Percentiles rank a stretch among this genome's conserved stretches.
Conservation (phyloP, 2,888 invertebrate species). For the Acanthosepion lycidas region DNA sequence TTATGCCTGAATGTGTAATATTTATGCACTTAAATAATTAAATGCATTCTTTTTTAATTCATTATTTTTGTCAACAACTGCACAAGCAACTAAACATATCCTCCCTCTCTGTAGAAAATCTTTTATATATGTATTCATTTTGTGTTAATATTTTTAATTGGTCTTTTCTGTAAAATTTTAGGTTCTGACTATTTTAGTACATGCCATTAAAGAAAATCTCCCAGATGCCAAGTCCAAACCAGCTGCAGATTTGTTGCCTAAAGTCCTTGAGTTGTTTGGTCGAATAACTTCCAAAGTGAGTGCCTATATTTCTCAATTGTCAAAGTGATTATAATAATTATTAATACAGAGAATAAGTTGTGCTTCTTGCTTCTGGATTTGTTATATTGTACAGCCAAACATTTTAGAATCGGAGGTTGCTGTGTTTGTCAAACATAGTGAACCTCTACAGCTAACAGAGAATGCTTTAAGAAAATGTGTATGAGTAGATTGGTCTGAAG, state of each 20-base stretch:
- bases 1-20: no score
- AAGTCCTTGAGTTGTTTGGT: slow-evolving; percentile 83
- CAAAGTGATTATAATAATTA: no score
- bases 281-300: slow-evolving; percentile 79
- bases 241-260: slow-evolving; percentile 78
- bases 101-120: background rate
- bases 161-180: slow-evolving; percentile 51
- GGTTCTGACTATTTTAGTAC: slow-evolving; percentile 83
- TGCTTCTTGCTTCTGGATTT: no score
- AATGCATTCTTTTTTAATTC: background rate
- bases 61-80: background rate
- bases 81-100: background rate
- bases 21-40: no score
- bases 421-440: no score
- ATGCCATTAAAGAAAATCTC: slow-evolving; percentile 81
- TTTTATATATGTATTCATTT: background rate
- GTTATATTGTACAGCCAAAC: no score
- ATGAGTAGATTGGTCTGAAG: no score
- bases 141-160: background rate
- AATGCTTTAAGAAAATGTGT: no score
- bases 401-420: no score
- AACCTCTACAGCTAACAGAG: no score
- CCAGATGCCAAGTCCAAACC: slow-evolving; percentile 78
- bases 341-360: no score
- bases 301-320: background rate